Evolutionary conservation across 2,888 invertebrate species (phyloP), one percentile per base, ranked within the genome.

Genomic region (Dastarcus helophoroides): DNA sequence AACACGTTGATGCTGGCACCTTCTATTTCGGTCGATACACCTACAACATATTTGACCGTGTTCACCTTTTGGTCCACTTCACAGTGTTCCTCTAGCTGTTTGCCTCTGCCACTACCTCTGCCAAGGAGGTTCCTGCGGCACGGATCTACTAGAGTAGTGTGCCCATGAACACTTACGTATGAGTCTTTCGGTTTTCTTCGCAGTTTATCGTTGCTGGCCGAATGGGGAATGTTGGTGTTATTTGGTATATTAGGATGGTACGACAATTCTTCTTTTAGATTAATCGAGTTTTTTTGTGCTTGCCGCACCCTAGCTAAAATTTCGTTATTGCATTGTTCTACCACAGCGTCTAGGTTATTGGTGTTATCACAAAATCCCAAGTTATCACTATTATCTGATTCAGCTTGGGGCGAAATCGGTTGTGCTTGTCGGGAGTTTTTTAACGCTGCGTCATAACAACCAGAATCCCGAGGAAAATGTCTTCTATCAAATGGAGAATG

Each of bases 391-490:
- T 47, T 41, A 32, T 60, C 60, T 1, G 56, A 55, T 47, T 58
- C 53, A 37, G 56, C 54, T 67, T 64, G 76, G 46, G 58, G 73
- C 55, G 56, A 74, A 15, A 44, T 44, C 17, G 37, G 32, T 15
- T 44, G 44, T 11, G 41, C 39, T 29, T 53, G 68, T 50, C 65
- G 63, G 2, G 71, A 70, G 31, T 65, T 46, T 38, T 53, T 54
- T 31, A 56, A 30, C 11, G 58, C 45, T 13, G 67, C 74, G 57
- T 83, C 83, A 49, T 83, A 83, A 56, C 82, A 83, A 26, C 83
- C 83, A 2, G 82, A 83, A 56, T 83, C 83, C n/a, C 83, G 71
- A 4, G 81, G 80, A 58, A 82, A 81, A 49, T 83, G 82, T 9
- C 80, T 68, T 31, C 82, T 67, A 11, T 79, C 80, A 49, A 83